phyloP scores from a whole-genome alignment of 2,797 vertebrate species.

The Lindbergichthys nudifrons region DNA sequence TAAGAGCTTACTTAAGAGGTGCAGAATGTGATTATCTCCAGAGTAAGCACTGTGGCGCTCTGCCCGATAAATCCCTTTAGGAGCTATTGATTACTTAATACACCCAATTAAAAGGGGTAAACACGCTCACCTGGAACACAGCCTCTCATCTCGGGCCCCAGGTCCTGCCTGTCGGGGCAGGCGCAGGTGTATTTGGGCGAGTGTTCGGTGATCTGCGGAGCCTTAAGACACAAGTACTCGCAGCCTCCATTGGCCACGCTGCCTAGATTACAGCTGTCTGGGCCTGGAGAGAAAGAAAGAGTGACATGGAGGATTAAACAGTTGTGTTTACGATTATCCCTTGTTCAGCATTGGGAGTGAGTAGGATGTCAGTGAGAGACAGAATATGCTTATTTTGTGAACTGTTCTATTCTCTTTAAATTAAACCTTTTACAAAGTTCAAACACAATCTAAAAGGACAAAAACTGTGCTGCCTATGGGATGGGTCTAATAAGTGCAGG shows the following conservation, averaged over 20 bases:
- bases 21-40: constrained; percentile 29
- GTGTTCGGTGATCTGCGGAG: constrained; percentile 93
- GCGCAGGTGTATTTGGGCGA: constrained; percentile 97
- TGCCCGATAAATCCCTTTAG: constrained; percentile 33
- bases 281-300: constrained; percentile 81
- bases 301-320: constrained; percentile 30
- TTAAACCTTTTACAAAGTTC: constrained; percentile 5
- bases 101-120: constrained; percentile 26
- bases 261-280: constrained; percentile 93
- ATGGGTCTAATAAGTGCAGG: too few relatives aligned
- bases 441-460: constrained; percentile 17
- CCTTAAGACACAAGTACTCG: constrained; percentile 96
- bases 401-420: constrained; percentile 22
- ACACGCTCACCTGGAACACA: constrained; percentile 89
- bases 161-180: constrained; percentile 93
- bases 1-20: constrained; percentile 11
- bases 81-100: constrained; percentile 47
- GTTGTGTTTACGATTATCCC: constrained; percentile 38
- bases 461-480: too few relatives aligned
- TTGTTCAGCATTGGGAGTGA: constrained; percentile 25
- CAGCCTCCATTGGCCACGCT: constrained; percentile 93
- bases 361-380: constrained; percentile 9
- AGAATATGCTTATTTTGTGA: constrained; percentile 14
- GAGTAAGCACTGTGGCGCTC: constrained; percentile 1
- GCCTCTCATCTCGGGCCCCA: constrained; percentile 93